phyloP scores from a whole-genome alignment of 2,888 invertebrate genomes.

The Myopa tessellatipennis region DNA sequence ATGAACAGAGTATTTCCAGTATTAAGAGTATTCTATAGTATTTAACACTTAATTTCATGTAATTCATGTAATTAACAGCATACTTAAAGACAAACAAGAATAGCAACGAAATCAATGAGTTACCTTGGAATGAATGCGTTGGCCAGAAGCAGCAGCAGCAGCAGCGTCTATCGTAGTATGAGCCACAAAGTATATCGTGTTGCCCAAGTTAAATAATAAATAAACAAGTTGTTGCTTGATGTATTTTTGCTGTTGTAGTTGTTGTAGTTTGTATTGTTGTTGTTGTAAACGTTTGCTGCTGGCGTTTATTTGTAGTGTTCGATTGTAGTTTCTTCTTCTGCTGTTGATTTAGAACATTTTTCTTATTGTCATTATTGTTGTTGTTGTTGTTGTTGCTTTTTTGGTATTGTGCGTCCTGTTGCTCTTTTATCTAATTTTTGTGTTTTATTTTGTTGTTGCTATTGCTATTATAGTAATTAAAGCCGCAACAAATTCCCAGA shows the following conservation, averaged over 20 bases:
- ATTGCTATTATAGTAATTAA: background rate
- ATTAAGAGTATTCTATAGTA: too few species aligned
- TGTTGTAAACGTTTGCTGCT: background rate
- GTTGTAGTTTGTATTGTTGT: background rate
- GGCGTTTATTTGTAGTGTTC: too few species aligned
- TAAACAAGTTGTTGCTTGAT: constrained; percentile 5
- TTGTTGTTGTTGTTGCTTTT: background rate
- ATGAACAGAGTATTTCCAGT: too few species aligned
- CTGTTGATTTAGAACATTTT: background rate
- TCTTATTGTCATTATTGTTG: background rate
- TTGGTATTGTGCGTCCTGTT: too few species aligned
- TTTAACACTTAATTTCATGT: too few species aligned
- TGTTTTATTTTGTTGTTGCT: background rate
- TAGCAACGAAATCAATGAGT: constrained; percentile 28
- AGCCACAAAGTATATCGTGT: constrained; percentile 43
- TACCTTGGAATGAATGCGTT: constrained; percentile 52
- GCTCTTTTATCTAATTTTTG: too few species aligned
- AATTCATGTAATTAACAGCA: too few species aligned
- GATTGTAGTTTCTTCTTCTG: background rate
- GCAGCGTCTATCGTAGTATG: constrained; percentile 35
- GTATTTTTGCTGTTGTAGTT: background rate
- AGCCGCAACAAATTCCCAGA: too few species aligned
- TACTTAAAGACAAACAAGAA: too few species aligned
- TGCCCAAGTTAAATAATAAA: constrained; percentile 15
- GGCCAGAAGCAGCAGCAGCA: constrained; percentile 46